A percentile compares a stretch with the other conserved stretches of the same genome.
These are phyloP conservation scores for Parapristionchus giblindavisi DNA, from an alignment of 2,888 invertebrate species.

Conservation along the genomic window DNA sequence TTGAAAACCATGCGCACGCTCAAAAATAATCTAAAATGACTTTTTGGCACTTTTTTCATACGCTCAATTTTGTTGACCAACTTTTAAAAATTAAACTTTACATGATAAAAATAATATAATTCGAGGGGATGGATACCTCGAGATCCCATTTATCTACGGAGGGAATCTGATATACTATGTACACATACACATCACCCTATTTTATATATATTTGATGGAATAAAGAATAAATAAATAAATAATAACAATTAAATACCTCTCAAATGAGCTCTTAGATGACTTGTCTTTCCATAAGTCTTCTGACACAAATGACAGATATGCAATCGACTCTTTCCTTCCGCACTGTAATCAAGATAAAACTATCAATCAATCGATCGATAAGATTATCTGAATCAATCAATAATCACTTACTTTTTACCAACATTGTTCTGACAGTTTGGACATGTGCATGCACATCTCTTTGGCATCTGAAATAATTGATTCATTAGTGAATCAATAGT, in stretches of 20 bases:
- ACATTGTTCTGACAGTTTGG: slow-evolving; percentile 81
- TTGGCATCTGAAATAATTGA: slow-evolving; percentile 50
- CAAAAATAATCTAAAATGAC: no score
- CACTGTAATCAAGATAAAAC: slow-evolving; percentile 43
- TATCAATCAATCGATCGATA: not conserved
- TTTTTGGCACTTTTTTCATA: no score
- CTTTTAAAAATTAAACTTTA: no score
- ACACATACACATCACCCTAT: not conserved
- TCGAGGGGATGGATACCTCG: no score
- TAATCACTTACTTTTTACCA: slow-evolving; percentile 46
- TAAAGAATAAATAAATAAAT: not conserved
- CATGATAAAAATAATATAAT: no score
- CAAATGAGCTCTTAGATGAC: slow-evolving; percentile 59
- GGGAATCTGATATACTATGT: no score
- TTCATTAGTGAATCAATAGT: not conserved
- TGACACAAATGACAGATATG: slow-evolving; percentile 68
- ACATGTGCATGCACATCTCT: slow-evolving; percentile 92
- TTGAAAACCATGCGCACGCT: no score
- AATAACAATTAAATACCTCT: slow-evolving; percentile 42
- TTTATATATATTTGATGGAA: not conserved
- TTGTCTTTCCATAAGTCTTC: slow-evolving; percentile 66
- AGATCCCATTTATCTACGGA: no score
- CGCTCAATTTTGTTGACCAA: no score
- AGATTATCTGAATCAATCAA: not conserved
- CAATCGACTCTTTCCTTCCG: slow-evolving; percentile 58